Conservation (phyloP, 1,140 invertebrate genomes). For the Aethina tumida region DNA sequence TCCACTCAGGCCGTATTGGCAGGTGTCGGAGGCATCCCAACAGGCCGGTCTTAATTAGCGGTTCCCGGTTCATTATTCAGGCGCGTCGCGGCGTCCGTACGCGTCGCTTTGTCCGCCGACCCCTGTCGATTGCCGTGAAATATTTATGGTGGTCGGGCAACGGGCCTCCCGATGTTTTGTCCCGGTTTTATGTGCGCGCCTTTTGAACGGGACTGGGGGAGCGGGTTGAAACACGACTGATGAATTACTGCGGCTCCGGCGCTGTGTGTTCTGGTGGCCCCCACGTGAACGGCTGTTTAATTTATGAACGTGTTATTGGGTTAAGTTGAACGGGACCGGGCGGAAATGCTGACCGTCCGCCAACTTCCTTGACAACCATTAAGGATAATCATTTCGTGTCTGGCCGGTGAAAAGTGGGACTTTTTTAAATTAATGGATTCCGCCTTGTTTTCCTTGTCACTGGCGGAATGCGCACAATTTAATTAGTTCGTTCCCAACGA, state of each 20-base stretch:
- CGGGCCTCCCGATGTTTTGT: slow-evolving; percentile 16
- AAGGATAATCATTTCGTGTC: slow-evolving; percentile 3
- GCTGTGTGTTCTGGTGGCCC: too few species aligned
- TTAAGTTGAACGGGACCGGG: slow-evolving; percentile 3
- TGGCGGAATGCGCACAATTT: too few species aligned
- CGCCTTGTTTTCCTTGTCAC: too few species aligned
- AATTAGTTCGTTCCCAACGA: too few species aligned
- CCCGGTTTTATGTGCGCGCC: slow-evolving; percentile 9
- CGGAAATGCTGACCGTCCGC: slow-evolving; percentile 1
- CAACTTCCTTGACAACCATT: neutral
- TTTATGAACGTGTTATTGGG: slow-evolving; percentile 13
- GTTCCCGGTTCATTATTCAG: slow-evolving; percentile 32
- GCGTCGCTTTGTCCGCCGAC: slow-evolving; percentile 27
- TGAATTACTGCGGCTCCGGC: slow-evolving; percentile 14
- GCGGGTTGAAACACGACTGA: slow-evolving; percentile 9
- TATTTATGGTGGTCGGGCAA: slow-evolving; percentile 27
- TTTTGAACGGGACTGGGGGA: slow-evolving; percentile 9
- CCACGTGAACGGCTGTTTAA: slow-evolving; percentile 12
- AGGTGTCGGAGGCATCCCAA: slow-evolving; percentile 33
- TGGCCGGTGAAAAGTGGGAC: too few species aligned
- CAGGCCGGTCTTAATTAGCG: slow-evolving; percentile 35
- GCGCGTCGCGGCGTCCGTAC: slow-evolving; percentile 20
- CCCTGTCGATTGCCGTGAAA: slow-evolving; percentile 31
- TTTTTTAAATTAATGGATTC: too few species aligned
- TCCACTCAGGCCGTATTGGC: too few species aligned